Conservation (phyloP, 2,888 invertebrate genomes). For the Lepidocyrtoides sp. region DNA sequence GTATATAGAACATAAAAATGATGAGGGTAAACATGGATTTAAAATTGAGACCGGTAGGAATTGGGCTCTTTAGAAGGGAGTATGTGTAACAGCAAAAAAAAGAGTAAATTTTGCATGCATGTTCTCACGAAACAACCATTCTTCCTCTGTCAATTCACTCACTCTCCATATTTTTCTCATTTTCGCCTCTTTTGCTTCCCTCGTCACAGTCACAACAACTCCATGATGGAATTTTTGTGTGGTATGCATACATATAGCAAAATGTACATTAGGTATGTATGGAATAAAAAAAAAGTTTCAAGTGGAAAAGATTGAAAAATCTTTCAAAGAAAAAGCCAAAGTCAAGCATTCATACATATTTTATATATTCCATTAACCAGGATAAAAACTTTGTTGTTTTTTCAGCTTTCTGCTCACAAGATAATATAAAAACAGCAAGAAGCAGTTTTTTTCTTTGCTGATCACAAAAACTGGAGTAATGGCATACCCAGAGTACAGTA, state of each 20-base stretch:
- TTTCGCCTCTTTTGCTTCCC: conserved; percentile 20
- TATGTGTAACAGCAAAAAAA: no score
- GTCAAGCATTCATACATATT: conserved; percentile 33
- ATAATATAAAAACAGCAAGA: neutral
- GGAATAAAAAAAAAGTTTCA: neutral
- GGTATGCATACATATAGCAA: neutral
- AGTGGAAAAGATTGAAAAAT: neutral
- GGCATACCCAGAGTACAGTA: neutral
- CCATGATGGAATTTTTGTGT: conserved; percentile 7
- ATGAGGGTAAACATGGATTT: conserved; percentile 58
- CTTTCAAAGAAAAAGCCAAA: conserved; percentile 2
- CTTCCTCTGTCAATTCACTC: conserved; percentile 23
- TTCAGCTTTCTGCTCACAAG: neutral
- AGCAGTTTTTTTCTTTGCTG: conserved; percentile 7
- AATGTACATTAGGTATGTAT: neutral
- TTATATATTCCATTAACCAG: conserved; percentile 45
- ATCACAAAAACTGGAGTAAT: conserved; percentile 29
- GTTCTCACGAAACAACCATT: conserved; percentile 1
- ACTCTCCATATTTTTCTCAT: conserved; percentile 44
- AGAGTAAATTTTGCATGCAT: conserved; percentile 10
- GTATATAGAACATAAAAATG: conserved; percentile 69
- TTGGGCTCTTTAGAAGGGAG: neutral
- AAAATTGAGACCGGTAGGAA: conserved; percentile 40
- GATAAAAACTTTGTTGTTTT: conserved; percentile 31
- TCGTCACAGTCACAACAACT: neutral